A percentile compares a stretch with the other conserved stretches of the same genome.
Evolutionary conservation across 2,113 vertebrate genomes (phyloP).

Genomic region (Cygnus atratus): DNA sequence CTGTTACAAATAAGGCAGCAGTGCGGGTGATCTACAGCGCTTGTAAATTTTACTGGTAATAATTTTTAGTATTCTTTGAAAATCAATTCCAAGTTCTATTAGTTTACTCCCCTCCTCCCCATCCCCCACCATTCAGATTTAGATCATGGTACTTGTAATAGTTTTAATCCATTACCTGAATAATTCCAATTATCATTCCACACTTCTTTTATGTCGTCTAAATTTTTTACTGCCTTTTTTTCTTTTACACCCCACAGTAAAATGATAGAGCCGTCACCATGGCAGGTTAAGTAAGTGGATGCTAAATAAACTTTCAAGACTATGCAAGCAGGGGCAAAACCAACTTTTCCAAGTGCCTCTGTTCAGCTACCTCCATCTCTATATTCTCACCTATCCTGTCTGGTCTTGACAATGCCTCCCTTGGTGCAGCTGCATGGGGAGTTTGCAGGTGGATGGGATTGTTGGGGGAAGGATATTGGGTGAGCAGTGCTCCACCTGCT

Average conservation of each 20-base stretch:
- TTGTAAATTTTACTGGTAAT: conserved; percentile 57
- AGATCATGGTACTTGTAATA: not conserved
- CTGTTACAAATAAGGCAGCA: conserved; percentile 44
- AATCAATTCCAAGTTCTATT: conserved; percentile 49
- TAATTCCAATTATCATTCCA: conserved; percentile 48
- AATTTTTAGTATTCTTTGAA: conserved; percentile 58
- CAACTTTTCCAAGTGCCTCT: not conserved
- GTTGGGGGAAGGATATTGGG: not conserved
- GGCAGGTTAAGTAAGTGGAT: not conserved
- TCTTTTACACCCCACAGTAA: not conserved
- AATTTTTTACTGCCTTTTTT: conserved; percentile 3
- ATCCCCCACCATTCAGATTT: conserved; percentile 25
- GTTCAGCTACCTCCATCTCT: not conserved
- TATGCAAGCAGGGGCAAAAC: not conserved
- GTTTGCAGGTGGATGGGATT: not conserved
- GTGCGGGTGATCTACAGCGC: not conserved
- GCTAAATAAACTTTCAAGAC: not conserved
- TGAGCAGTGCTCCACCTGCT: conserved; percentile 20
- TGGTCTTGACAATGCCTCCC: not conserved
- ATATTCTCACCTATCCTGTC: not conserved
- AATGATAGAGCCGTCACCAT: not conserved
- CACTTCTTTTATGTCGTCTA: not conserved
- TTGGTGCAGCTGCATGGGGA: not conserved
- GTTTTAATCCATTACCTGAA: conserved; percentile 44
- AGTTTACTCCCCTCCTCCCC: not conserved